A percentile compares a stretch with the other conserved stretches of the same genome.
These are phyloP conservation scores for Chaunax sp. DNA, from an alignment of 2,797 vertebrate species.

Conservation along the genomic window DNA sequence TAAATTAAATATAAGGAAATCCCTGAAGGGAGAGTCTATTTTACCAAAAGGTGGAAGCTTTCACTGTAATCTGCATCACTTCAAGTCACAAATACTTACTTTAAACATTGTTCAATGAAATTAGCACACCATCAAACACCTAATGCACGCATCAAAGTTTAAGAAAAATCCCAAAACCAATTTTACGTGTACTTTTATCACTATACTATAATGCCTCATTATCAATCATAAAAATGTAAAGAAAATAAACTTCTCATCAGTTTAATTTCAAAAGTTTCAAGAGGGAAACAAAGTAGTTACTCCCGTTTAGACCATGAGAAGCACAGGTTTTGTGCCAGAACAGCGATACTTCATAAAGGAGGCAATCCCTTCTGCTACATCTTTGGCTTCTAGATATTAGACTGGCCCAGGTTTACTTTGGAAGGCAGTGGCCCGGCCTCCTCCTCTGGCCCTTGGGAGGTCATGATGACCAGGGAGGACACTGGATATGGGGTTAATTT, in stretches of 20 bases:
- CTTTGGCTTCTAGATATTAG: constrained; percentile 79
- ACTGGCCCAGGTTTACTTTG: constrained; percentile 92
- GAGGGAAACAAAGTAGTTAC: constrained; percentile 52
- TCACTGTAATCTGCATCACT: constrained; percentile 51
- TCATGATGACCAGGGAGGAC: constrained; percentile 91
- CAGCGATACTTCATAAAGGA: constrained; percentile 55
- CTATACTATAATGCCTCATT: constrained; percentile 66
- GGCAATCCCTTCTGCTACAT: constrained; percentile 25
- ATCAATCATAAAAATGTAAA: constrained; percentile 72
- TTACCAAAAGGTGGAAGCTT: constrained; percentile 43
- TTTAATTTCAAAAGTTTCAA: constrained; percentile 59
- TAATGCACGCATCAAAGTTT: constrained; percentile 49
- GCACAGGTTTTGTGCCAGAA: constrained; percentile 41
- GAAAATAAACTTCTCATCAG: constrained; percentile 47
- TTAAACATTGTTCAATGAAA: constrained; percentile 64
- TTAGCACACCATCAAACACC: constrained; percentile 58
- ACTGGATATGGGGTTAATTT: constrained; percentile 91
- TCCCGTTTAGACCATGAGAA: constrained; percentile 52
- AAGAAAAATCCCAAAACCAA: constrained; percentile 44
- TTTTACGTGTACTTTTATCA: constrained; percentile 33
- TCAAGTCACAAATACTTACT: constrained; percentile 65
- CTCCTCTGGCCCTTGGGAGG: constrained; percentile 87
- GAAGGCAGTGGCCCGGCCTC: constrained; percentile 93
- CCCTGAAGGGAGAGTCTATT: constrained; percentile 35
- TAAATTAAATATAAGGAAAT: constrained; percentile 48